Base-by-base conservation (phyloP, 2,113 vertebrate genomes). In the Phalacrocorax brasilianus region DNA sequence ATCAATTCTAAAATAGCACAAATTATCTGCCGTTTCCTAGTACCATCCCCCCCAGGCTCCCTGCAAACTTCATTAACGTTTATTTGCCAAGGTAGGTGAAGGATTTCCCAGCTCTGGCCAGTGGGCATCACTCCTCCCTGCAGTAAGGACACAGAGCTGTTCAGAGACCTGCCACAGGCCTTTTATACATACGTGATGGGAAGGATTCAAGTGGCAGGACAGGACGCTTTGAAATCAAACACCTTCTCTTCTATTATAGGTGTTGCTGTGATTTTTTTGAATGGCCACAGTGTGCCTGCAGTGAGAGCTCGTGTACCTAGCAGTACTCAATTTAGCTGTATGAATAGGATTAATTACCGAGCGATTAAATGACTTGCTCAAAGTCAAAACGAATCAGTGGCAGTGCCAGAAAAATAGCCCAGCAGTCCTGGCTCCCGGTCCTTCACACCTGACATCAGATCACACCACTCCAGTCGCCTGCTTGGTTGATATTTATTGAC, bases 311-410 rank as follows among this genome's bases (percentile, higher is more conserved):
- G 5, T 50, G 61, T 78, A 91, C 85, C 89, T 92, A 40, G 93
- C 94, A 72, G 76, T 26, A 56, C 95, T 89, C 96, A 81, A 81
- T 95, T 94, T 92, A 93, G 80, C 91, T 67, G n/a, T 92, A 96
- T 96, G 97, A 97, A 96, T 93, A 97, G 95, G 81, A 95, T 93
- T 96, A 97, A 97, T 96, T 94, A 96, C 88, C 3, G 52, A 93
- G 91, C 62, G 42, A 96, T 96, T 95, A 96, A 96, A 96, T 75
- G 89, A 92, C 95, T 96, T 86, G 95, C 95, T 96, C 74, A 79
- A 88, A 97, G 94, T 95, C 96, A 96, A 94, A 96, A 91, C 3
- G 83, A 91, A 94, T 95, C 92, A 94, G 91, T 42, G 66, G 91
- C 91, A 56, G 92, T 0, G 3, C 73, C 83, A 84, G 65, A 56